Percentiles rank a stretch among this genome's conserved stretches.
Conservation (phyloP, 2,888 invertebrate species). For the Automeris io region DNA sequence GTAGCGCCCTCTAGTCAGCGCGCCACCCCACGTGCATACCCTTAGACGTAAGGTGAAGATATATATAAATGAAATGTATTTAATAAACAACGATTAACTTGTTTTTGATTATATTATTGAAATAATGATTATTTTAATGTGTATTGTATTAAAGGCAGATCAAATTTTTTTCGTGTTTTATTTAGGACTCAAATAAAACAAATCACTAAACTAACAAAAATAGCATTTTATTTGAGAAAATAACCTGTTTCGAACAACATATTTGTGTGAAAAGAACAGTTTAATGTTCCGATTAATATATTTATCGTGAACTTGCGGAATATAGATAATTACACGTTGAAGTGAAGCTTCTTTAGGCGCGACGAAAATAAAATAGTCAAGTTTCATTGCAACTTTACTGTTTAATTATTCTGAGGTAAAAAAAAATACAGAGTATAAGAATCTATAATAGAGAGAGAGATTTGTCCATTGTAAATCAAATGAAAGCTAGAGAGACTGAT, state of each 20-base stretch:
- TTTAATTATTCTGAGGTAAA: no score
- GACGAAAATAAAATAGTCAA: no score
- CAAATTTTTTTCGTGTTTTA: conserved; percentile 39
- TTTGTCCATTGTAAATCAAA: no score
- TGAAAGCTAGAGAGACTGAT: no score
- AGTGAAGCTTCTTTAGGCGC: no score
- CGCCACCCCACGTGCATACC: conserved; percentile 38
- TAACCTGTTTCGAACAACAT: conserved; percentile 58
- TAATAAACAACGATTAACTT: conserved; percentile 56
- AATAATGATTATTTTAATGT: conserved; percentile 60
- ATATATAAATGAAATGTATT: conserved; percentile 47
- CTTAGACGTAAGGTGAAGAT: conserved; percentile 35
- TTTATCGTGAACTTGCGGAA: no score
- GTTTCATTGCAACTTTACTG: no score
- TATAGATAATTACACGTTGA: no score
- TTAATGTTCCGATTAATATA: no score
- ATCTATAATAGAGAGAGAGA: no score
- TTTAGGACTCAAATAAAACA: conserved; percentile 5
- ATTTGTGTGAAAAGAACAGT: conserved; percentile 14
- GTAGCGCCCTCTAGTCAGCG: conserved; percentile 54
- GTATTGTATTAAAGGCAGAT: conserved; percentile 64
- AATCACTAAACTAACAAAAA: conserved; percentile 33
- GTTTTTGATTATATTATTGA: conserved; percentile 47
- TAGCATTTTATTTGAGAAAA: conserved; percentile 57
- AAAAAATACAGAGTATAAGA: no score